Percentiles rank a stretch among this genome's conserved stretches.
Evolutionary conservation across 2,113 vertebrate species (phyloP).

Genomic region (Chiloscyllium plagiosum): DNA sequence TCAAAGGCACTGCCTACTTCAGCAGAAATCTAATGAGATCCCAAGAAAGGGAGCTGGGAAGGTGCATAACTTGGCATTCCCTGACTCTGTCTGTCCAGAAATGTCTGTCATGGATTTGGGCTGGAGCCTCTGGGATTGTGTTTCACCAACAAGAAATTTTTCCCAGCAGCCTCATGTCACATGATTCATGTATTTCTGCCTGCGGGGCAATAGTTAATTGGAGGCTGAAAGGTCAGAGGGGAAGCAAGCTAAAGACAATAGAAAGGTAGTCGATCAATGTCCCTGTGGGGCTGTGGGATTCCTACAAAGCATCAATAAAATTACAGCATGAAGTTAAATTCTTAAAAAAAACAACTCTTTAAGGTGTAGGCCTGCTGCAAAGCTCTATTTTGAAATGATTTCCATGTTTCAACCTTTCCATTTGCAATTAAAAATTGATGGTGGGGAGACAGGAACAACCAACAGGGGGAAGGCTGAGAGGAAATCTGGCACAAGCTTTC

Average conservation of each 20-base stretch:
- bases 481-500: too few relatives aligned
- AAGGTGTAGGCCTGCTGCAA: background rate
- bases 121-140: background rate
- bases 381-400: background rate
- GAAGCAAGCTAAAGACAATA: background rate
- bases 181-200: background rate
- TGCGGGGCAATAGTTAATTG: background rate
- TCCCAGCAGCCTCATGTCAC: background rate
- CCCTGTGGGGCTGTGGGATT: background rate
- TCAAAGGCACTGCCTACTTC: conserved; percentile 43
- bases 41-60: conserved; percentile 37
- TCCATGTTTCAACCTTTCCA: background rate
- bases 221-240: background rate
- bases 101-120: background rate
- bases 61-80: background rate
- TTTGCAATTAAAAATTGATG: background rate
- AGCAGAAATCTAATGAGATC: conserved; percentile 43
- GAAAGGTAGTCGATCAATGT: background rate
- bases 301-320: background rate
- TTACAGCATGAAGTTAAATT: background rate
- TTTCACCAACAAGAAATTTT: background rate
- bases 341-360: background rate
- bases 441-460: background rate
- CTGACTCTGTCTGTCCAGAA: background rate
- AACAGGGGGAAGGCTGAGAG: too few relatives aligned